Conservation (phyloP, 2,888 invertebrate species). For the Tenthredo distinguenda region DNA sequence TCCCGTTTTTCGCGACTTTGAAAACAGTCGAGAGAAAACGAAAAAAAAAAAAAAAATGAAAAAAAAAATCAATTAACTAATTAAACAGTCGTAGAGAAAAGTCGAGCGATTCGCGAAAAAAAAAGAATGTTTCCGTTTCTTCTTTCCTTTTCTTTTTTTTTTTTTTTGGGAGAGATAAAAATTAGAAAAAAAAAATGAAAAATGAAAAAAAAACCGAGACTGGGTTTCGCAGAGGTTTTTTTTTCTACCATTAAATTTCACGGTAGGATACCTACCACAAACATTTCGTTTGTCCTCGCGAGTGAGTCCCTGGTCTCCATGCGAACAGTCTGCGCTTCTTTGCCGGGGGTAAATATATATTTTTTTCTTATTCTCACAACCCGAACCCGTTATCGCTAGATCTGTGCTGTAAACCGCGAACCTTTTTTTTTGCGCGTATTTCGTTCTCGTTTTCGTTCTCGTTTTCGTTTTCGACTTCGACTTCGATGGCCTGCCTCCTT, state of each 20-base stretch:
- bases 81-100: too few relatives aligned
- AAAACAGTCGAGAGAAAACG: neutral
- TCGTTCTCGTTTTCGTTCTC: neutral
- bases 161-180: too few relatives aligned
- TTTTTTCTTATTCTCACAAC: neutral
- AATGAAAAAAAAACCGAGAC: too few relatives aligned
- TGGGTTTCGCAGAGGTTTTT: neutral
- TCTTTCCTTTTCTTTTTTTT: neutral
- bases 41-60: neutral
- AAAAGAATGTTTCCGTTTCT: neutral
- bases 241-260: neutral
- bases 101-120: neutral
- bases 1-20: neutral
- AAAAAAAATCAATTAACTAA: neutral
- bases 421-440: neutral
- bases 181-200: too few relatives aligned
- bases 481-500: too few relatives aligned
- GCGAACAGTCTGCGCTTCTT: neutral
- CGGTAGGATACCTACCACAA: neutral
- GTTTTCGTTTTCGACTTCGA: neutral
- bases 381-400: neutral
- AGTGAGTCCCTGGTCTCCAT: neutral
- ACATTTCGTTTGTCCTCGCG: neutral
- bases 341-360: neutral
- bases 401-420: constrained; percentile 6